Evolutionary conservation across 1,140 invertebrate genomes (phyloP).

Genomic region (Apis dorsata): DNA sequence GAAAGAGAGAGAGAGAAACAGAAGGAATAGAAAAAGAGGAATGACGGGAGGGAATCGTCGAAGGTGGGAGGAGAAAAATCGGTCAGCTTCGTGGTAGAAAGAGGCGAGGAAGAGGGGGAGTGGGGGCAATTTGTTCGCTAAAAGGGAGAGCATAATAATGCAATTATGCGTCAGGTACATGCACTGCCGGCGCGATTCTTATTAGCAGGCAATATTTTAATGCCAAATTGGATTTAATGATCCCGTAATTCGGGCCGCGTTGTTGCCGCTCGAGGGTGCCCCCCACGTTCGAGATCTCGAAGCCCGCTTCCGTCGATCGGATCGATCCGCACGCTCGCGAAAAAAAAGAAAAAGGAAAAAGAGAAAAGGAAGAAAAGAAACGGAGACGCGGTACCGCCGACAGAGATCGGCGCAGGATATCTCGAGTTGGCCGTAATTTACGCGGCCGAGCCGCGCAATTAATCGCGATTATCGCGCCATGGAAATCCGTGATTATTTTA

Average conservation of each 20-base stretch:
- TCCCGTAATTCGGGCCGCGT: conserved; percentile 49
- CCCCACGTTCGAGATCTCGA: background rate
- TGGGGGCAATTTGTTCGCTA: conserved; percentile 54
- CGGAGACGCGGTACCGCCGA: background rate
- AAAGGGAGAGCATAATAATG: conserved; percentile 67
- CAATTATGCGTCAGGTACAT: conserved; percentile 62
- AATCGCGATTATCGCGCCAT: conserved; percentile 24
- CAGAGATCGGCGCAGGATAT: background rate
- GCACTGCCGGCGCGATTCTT: conserved; percentile 65
- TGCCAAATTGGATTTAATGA: conserved; percentile 75
- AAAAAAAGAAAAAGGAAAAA: too few relatives aligned
- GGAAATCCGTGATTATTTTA: conserved; percentile 34
- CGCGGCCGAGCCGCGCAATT: background rate
- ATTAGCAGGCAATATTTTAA: conserved; percentile 79
- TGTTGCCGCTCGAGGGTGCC: conserved; percentile 29
- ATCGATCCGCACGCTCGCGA: conserved; percentile 3
- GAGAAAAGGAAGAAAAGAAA: background rate
- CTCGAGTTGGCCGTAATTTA: conserved; percentile 17
- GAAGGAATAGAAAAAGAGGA: too few relatives aligned
- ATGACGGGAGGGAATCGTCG: too few relatives aligned
- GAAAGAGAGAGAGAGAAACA: background rate
- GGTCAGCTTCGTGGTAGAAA: conserved; percentile 28
- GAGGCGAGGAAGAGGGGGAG: background rate
- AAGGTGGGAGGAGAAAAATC: background rate
- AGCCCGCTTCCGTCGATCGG: conserved; percentile 11